These are phyloP conservation scores for Campylomormyrus numenius DNA, from an alignment of 2,113 vertebrate genomes.

Conservation along the genomic window DNA sequence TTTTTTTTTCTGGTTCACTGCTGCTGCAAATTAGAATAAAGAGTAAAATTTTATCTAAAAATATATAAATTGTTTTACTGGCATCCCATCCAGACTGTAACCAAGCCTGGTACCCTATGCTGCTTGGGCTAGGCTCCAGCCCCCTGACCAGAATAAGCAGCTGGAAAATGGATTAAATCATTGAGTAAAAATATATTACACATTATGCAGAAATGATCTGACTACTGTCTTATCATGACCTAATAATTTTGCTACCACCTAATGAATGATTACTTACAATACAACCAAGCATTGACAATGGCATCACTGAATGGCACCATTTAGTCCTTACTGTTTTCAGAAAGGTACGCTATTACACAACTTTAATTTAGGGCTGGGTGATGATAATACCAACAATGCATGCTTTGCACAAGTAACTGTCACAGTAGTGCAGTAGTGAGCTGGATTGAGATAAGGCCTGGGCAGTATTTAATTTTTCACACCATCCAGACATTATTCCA, in stretches of 20 bases:
- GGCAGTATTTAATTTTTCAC: background rate
- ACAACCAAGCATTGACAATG: background rate
- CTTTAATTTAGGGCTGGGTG: background rate
- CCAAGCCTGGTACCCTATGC: background rate
- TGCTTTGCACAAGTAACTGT: background rate
- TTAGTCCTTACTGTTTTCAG: background rate
- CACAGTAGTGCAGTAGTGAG: background rate
- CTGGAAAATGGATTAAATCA: background rate
- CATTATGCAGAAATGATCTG: background rate
- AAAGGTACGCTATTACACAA: background rate
- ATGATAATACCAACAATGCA: background rate
- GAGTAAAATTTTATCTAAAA: constrained; percentile 12
- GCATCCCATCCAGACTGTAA: background rate
- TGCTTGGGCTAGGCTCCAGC: background rate
- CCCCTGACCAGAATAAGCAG: background rate
- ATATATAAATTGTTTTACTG: background rate
- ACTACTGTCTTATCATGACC: background rate
- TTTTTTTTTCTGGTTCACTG: constrained; percentile 24
- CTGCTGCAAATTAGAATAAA: constrained; percentile 33
- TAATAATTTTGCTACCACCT: background rate
- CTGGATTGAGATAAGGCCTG: background rate
- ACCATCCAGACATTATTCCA: background rate
- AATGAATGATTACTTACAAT: background rate
- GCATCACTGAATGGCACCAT: background rate
- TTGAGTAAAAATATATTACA: background rate